Percentiles rank a stretch among this genome's conserved stretches.
Conservation (phyloP, 2,113 vertebrate species). For the Myiozetetes cayanensis region DNA sequence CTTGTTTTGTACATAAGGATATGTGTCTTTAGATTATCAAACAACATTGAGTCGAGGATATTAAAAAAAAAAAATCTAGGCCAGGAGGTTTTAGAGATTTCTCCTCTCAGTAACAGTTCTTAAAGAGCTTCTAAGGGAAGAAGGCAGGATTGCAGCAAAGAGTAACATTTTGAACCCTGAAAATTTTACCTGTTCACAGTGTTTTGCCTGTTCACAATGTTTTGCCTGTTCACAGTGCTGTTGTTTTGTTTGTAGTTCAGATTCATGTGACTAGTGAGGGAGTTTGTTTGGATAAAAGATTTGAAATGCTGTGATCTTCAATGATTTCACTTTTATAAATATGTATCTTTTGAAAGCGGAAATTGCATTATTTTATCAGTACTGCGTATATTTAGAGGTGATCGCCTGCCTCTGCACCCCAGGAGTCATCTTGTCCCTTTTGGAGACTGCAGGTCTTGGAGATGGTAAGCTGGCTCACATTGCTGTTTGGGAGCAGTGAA, state of each 20-base stretch:
- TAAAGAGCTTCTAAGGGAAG: background rate
- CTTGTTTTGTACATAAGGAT: background rate
- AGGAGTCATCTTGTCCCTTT: background rate
- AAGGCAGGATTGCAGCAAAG: background rate
- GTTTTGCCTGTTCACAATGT: background rate
- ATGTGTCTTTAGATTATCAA: background rate
- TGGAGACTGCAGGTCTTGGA: background rate
- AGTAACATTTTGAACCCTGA: background rate
- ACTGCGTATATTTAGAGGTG: background rate
- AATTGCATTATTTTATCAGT: background rate
- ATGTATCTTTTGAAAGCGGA: background rate
- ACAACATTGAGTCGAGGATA: background rate
- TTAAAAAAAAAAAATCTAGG: background rate
- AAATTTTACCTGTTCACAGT: background rate
- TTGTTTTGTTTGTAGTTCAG: background rate
- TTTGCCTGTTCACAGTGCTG: background rate
- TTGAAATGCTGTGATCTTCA: background rate
- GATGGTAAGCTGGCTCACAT: background rate
- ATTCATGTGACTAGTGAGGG: background rate
- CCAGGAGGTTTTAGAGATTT: background rate
- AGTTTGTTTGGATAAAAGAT: background rate
- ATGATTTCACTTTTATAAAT: background rate
- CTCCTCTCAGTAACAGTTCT: background rate
- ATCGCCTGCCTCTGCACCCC: background rate
- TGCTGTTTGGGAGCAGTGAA: background rate